Percentiles rank a stretch among this genome's conserved stretches.
Evolutionary conservation across 2,113 vertebrate species (phyloP).

Genomic region (Nerophis lumbriciformis): DNA sequence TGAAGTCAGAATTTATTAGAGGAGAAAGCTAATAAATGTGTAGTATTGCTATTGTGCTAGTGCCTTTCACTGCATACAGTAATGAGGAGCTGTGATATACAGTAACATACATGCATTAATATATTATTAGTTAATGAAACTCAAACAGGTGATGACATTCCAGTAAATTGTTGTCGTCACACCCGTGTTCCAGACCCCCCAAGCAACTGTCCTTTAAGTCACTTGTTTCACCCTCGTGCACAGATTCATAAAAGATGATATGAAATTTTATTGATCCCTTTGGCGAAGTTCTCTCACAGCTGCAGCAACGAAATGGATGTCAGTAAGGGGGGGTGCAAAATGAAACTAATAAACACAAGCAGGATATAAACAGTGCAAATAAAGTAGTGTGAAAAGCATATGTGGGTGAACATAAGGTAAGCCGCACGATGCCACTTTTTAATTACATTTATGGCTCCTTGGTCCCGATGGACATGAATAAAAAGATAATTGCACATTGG

Average conservation of each 20-base stretch:
- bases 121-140: not conserved
- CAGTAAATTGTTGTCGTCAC: not conserved
- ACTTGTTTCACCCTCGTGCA: slow-evolving; percentile 19
- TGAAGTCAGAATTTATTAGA: too few relatives aligned
- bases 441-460: not conserved
- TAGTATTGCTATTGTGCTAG: too few relatives aligned
- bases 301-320: slow-evolving; percentile 20
- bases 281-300: slow-evolving; percentile 21
- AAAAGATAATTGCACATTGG: not conserved
- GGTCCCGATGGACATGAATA: not conserved
- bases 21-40: too few relatives aligned
- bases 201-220: slow-evolving; percentile 13
- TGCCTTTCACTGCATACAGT: too few relatives aligned
- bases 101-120: too few relatives aligned
- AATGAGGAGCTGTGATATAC: too few relatives aligned
- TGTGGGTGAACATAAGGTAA: slow-evolving; percentile 2
- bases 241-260: slow-evolving; percentile 36
- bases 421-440: not conserved
- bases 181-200: slow-evolving; percentile 5
- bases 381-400: not conserved
- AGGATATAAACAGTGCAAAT: slow-evolving; percentile 10
- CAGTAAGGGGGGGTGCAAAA: not conserved
- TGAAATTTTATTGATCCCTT: slow-evolving; percentile 41
- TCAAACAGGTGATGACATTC: not conserved
- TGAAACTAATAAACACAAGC: slow-evolving; percentile 1